Percentiles rank a stretch among this genome's conserved stretches.
These are phyloP conservation scores for Pandemis corylana DNA, from an alignment of 2,888 invertebrate genomes.

Conservation along the genomic window DNA sequence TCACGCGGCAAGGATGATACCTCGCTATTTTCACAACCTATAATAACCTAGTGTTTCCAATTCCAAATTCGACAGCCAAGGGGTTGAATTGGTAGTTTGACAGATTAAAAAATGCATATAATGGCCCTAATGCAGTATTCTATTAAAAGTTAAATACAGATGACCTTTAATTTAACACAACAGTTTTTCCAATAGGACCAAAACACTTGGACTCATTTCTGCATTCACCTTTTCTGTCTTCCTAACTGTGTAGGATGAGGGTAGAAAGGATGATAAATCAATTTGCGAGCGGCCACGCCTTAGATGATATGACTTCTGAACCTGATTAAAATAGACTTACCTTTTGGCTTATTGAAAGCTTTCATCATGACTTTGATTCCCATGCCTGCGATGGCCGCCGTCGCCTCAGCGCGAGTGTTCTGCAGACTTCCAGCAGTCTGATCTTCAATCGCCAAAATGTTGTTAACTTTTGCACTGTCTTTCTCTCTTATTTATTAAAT, in stretches of 20 bases:
- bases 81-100: constrained; percentile 10
- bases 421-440: constrained; percentile 61
- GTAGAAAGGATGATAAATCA: too few relatives aligned
- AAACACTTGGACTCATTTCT: too few relatives aligned
- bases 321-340: constrained; percentile 71
- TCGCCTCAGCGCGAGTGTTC: constrained; percentile 68
- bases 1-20: constrained; percentile 68
- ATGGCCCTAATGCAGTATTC: background rate
- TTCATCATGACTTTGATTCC: constrained; percentile 95
- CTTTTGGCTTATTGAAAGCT: constrained; percentile 94
- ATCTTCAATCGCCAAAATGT: constrained; percentile 54
- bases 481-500: constrained; percentile 49
- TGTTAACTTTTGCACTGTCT: constrained; percentile 48
- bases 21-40: constrained; percentile 65
- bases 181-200: too few relatives aligned
- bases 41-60: constrained; percentile 51
- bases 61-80: constrained; percentile 47
- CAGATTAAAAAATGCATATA: background rate
- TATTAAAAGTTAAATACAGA: background rate
- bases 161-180: too few relatives aligned
- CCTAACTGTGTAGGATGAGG: too few relatives aligned
- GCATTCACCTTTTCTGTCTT: too few relatives aligned
- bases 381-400: constrained; percentile 88
- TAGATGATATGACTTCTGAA: too few relatives aligned
- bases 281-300: too few relatives aligned